Evolutionary conservation across 2,113 vertebrate genomes (phyloP).

Genomic region (Circaetus gallicus): DNA sequence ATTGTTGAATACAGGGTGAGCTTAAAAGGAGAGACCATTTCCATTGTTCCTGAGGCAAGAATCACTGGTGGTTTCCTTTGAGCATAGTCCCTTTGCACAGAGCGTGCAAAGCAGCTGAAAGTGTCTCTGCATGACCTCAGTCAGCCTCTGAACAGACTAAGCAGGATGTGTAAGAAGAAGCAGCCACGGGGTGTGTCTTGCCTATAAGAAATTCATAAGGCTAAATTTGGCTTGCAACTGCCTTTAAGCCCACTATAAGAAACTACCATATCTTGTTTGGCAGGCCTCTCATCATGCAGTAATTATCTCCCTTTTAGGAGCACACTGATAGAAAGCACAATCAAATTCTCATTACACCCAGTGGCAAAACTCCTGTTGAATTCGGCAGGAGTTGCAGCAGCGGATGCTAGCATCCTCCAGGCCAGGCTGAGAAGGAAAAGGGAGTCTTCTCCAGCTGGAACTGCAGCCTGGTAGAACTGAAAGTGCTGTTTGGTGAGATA

Average conservation of each 20-base stretch:
- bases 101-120: constrained; percentile 19
- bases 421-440: neutral
- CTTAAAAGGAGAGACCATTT: constrained; percentile 28
- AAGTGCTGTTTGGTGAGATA: neutral
- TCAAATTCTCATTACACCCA: neutral
- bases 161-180: neutral
- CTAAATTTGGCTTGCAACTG: neutral
- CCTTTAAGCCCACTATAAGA: neutral
- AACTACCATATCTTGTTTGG: neutral
- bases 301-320: neutral
- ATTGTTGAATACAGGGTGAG: neutral
- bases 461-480: neutral
- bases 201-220: neutral
- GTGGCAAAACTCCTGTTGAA: neutral
- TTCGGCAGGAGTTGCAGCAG: neutral
- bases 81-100: constrained; percentile 29
- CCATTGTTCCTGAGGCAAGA: constrained; percentile 28
- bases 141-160: constrained; percentile 11
- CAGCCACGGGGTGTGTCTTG: neutral
- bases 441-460: neutral
- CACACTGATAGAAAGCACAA: neutral
- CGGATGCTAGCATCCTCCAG: neutral
- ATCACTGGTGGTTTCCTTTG: constrained; percentile 9
- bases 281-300: neutral
- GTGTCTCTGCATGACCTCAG: constrained; percentile 27